These are phyloP conservation scores for Andrena marginata DNA, from an alignment of 2,888 invertebrate genomes.

Conservation along the genomic window DNA sequence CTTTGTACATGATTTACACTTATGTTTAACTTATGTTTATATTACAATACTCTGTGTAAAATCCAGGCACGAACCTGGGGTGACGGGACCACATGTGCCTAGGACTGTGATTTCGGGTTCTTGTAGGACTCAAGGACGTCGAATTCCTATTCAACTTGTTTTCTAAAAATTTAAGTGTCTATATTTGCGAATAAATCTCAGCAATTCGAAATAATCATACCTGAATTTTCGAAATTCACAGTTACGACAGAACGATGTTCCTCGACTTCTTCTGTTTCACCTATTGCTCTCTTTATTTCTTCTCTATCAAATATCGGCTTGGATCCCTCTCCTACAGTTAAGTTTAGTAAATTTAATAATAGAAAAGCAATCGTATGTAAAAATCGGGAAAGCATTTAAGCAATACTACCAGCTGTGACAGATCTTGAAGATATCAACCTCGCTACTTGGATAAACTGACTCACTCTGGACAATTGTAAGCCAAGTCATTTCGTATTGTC, in stretches of 20 bases:
- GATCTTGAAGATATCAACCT: slow-evolving; percentile 26
- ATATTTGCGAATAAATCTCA: slow-evolving; percentile 1
- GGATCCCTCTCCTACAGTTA: too few relatives aligned
- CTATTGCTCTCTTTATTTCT: too few relatives aligned
- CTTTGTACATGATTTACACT: not conserved
- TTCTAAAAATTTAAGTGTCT: slow-evolving; percentile 28
- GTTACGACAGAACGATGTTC: too few relatives aligned
- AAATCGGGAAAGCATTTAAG: not conserved
- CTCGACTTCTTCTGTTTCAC: too few relatives aligned
- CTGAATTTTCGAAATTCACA: too few relatives aligned
- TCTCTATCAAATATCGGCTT: too few relatives aligned
- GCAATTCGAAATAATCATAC: not conserved
- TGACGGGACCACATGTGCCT: slow-evolving; percentile 18
- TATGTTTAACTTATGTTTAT: slow-evolving; percentile 19
- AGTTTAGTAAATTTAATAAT: too few relatives aligned
- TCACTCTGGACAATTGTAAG: slow-evolving; percentile 53
- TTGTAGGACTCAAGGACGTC: slow-evolving; percentile 33
- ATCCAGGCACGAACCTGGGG: slow-evolving; percentile 55
- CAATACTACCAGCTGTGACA: slow-evolving; percentile 10
- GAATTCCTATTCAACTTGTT: slow-evolving; percentile 39
- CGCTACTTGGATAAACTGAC: slow-evolving; percentile 12
- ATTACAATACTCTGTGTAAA: slow-evolving; percentile 43
- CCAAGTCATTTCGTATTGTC: not conserved
- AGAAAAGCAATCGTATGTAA: too few relatives aligned
- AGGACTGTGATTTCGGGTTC: slow-evolving; percentile 36